Base-by-base conservation (phyloP, 2,888 invertebrate species). In the Euplagia quadripunctaria region DNA sequence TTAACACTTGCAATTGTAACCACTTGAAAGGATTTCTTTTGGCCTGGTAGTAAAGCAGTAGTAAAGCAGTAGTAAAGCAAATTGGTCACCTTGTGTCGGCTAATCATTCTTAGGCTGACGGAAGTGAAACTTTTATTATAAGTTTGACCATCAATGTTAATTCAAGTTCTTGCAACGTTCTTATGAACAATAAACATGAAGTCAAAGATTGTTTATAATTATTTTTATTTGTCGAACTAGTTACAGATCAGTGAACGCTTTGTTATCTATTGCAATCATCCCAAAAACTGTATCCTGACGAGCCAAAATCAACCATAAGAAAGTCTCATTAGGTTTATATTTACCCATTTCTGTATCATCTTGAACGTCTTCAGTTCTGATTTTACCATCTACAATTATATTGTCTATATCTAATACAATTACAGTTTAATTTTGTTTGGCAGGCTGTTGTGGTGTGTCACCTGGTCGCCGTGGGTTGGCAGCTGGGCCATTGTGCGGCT, bases 181-280 rank as follows among this genome's bases (percentile, higher is more conserved):
- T 14, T 68, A 64, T 41, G n/a, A 6, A 61, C 16, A n/a, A 55
- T 72, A 58, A 9, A 64, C 64, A 74, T 72, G 72, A 73, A 79
- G 72, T 73, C 74, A 68, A 67, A 72, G 69, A 69, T 83, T 43
- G 69, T 84, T 77, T 80, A 78, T 86, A 86, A 89, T 89, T 89
- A 90, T 89, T 90, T 90, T 89, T 93, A 90, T 93, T 91, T 91
- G 85, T 89, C 83, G 89, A 92, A 93, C 92, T 91, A 93, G 93
- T 93, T 92, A 92, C 94, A 94, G 93, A 92, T 94, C 94, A 94
- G 89, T 87, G 91, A 91, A 84, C 90, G 81, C 91, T 88, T 94
- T 94, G 93, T 94, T 92, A 90, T 94, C 93, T 91, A 84, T 87
- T 88, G 89, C 90, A 87, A 90, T 92, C 88, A 91, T 91, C 89